phyloP scores from a whole-genome alignment of 2,888 invertebrate genomes.

The Heliconius ethilla region DNA sequence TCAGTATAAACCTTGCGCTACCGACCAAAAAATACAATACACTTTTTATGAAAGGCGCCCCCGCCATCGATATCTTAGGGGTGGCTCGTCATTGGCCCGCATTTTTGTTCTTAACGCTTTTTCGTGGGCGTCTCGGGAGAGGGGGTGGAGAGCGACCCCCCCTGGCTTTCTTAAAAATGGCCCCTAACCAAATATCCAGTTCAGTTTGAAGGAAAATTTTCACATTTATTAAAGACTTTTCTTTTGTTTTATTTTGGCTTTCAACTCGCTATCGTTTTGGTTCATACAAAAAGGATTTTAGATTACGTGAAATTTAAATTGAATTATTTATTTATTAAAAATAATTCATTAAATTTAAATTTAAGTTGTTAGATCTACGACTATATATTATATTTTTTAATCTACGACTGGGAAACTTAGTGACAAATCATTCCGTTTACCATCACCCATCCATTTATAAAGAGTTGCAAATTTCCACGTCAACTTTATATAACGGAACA shows the following conservation, averaged over 20 bases:
- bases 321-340: not conserved
- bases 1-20: constrained; percentile 15
- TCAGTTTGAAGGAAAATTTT: constrained; percentile 27
- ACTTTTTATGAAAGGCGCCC: constrained; percentile 39
- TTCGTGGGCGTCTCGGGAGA: constrained; percentile 69
- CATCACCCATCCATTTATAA: no score
- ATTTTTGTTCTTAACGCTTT: constrained; percentile 79
- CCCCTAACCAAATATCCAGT: constrained; percentile 29
- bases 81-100: constrained; percentile 63
- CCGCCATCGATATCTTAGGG: constrained; percentile 70
- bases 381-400: no score
- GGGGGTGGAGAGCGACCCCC: constrained; percentile 30
- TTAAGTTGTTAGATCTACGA: no score
- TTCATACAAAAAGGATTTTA: constrained; percentile 21
- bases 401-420: no score
- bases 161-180: constrained; percentile 38
- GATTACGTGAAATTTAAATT: constrained; percentile 1
- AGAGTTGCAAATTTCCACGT: no score
- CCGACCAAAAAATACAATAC: constrained; percentile 29
- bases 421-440: no score
- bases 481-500: no score
- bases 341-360: no score
- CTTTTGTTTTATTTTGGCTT: constrained; percentile 35
- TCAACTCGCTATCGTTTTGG: constrained; percentile 21
- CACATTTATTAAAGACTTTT: constrained; percentile 37